Evolutionary conservation across 2,113 vertebrate species (phyloP), one percentile per base, ranked within the genome.

Genomic region (Paratilapia polleni): DNA sequence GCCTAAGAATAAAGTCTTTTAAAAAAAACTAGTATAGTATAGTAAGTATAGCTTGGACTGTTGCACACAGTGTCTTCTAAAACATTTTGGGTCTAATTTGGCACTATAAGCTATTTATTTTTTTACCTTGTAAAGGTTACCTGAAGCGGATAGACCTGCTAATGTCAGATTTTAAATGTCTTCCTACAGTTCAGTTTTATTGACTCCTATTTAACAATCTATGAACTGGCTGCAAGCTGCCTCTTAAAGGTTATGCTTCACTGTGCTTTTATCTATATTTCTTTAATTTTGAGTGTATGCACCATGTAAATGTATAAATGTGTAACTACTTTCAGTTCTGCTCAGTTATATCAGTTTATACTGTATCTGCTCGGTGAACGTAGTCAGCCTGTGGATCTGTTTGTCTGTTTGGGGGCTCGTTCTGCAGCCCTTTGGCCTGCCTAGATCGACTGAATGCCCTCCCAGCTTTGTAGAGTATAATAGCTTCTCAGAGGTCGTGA

Each of bases 401-500:
- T 14, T 22, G 56, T 43, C 15, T 77, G 2, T 78, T 26, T 38
- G 70, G 8, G 22, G 49, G 43, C 7, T 20, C 79, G 26, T 58
- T 43, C 20, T 77, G n/a, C 15, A 9, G 61, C 28, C 19, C 68
- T 77, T 64, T 80, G 28, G 17, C 66, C 82, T 26, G 36, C 62
- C 47, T 60, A 61, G 24, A 77, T 85, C 2, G n/a, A 80, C 59
- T 68, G 2, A 81, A 87, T 5, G 26, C 8, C 57, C 59, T 52
- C 57, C 28, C 8, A 66, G 36, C 56, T 84, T 28, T 22, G 26
- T 8, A 2, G 34, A 61, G 54, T 38, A 28, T 58, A 78, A 64
- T 77, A 62, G 57, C 59, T 13, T 49, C 75, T 43, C 28, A 76
- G 80, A 90, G 86, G 91, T 90, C 8, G 1, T 7, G 57, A 89